phyloP scores from a whole-genome alignment of 2,888 invertebrate genomes.

The Dastarcus helophoroides region DNA sequence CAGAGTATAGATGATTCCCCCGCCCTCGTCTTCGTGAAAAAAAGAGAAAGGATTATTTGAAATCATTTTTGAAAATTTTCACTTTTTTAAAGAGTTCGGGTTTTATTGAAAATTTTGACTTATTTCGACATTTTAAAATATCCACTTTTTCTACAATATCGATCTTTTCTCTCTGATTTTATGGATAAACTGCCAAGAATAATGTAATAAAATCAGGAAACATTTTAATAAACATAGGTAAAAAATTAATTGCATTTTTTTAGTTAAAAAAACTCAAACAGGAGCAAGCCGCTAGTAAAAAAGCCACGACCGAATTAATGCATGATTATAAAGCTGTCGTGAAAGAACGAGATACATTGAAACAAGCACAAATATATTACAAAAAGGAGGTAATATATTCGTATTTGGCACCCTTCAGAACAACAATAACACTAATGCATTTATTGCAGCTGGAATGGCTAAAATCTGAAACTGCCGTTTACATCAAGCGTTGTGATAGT shows the following conservation, averaged over 20 bases:
- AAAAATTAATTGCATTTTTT: conserved; percentile 10
- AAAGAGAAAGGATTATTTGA: too few relatives aligned
- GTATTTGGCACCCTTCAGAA: not conserved
- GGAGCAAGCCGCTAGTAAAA: conserved; percentile 26
- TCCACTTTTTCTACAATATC: too few relatives aligned
- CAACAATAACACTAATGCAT: not conserved
- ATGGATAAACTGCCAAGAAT: too few relatives aligned
- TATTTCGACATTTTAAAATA: too few relatives aligned
- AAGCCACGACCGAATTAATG: conserved; percentile 24
- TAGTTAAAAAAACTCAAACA: conserved; percentile 28
- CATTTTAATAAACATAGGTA: not conserved
- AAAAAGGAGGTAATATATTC: conserved; percentile 18
- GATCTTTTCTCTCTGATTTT: too few relatives aligned
- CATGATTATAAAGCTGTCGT: conserved; percentile 22
- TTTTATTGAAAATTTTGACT: too few relatives aligned
- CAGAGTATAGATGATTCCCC: too few relatives aligned
- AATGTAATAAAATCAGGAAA: too few relatives aligned
- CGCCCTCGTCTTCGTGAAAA: too few relatives aligned
- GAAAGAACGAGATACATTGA: conserved; percentile 22
- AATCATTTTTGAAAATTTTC: too few relatives aligned
- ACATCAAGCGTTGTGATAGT: conserved; percentile 8
- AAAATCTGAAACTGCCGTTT: conserved; percentile 10
- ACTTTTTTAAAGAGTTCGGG: too few relatives aligned
- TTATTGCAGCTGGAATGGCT: conserved; percentile 9
- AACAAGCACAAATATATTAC: conserved; percentile 18